phyloP scores from a whole-genome alignment of 1,140 invertebrate species.

The Scaptomyza pallida region DNA sequence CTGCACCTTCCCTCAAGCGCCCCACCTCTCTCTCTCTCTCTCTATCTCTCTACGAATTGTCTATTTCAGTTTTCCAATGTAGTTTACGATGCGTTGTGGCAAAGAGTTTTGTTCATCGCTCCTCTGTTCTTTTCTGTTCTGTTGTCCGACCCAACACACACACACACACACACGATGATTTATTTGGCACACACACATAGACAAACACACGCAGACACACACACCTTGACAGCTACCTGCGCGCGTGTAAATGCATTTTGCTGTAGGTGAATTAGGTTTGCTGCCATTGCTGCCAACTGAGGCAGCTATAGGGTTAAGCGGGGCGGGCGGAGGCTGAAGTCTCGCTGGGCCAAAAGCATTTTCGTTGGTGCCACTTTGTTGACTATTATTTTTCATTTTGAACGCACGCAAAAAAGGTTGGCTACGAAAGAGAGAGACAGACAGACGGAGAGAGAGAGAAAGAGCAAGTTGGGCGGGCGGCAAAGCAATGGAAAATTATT shows the following conservation, averaged over 20 bases:
- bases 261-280: slow-evolving; percentile 48
- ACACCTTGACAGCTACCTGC: slow-evolving; percentile 55
- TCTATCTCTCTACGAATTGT: slow-evolving; percentile 56
- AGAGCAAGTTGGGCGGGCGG: slow-evolving; percentile 32
- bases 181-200: slow-evolving; percentile 74
- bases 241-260: slow-evolving; percentile 61
- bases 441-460: not conserved
- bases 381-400: slow-evolving; percentile 79
- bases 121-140: slow-evolving; percentile 44
- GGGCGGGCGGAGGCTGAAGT: not conserved
- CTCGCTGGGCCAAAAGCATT: slow-evolving; percentile 56
- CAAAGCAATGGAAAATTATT: slow-evolving; percentile 66
- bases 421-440: not conserved
- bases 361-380: slow-evolving; percentile 76
- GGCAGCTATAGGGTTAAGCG: not conserved
- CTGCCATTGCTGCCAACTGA: slow-evolving; percentile 9
- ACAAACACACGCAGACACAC: slow-evolving; percentile 14
- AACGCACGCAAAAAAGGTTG: slow-evolving; percentile 39
- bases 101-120: slow-evolving; percentile 55
- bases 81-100: slow-evolving; percentile 70
- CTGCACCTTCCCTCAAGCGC: slow-evolving; percentile 1
- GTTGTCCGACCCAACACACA: slow-evolving; percentile 50
- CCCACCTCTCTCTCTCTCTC: not conserved
- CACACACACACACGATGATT: slow-evolving; percentile 72
- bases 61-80: slow-evolving; percentile 80